Conservation (phyloP, 2,888 invertebrate species). For the Bruchidius siliquastri region DNA sequence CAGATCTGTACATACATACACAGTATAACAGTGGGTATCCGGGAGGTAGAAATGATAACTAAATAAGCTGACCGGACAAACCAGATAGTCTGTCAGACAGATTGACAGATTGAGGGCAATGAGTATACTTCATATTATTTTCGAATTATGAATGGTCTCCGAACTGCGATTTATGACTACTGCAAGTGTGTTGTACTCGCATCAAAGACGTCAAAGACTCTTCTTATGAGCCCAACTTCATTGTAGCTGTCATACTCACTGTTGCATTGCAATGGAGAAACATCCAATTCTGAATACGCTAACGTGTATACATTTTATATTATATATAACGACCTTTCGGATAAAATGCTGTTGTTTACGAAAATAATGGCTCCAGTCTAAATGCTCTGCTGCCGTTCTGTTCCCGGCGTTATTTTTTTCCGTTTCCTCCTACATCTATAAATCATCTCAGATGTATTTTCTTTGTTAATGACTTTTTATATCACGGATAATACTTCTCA, state of each 20-base stretch:
- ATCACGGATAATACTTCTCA: not conserved
- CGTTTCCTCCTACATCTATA: not conserved
- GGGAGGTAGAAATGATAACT: too few species aligned
- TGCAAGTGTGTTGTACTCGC: too few species aligned
- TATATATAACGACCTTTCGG: not conserved
- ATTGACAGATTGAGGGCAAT: too few species aligned
- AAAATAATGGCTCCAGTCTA: not conserved
- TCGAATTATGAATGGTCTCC: too few species aligned
- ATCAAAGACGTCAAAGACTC: too few species aligned
- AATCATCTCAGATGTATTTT: not conserved
- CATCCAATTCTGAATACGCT: not conserved
- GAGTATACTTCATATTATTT: too few species aligned
- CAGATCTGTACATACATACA: too few species aligned
- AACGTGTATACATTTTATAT: not conserved
- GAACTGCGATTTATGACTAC: too few species aligned
- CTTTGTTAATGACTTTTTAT: not conserved
- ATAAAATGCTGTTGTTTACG: not conserved
- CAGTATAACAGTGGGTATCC: too few species aligned
- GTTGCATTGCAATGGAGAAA: not conserved
- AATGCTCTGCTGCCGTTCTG: not conserved
- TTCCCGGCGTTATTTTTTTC: not conserved
- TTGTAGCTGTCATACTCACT: too few species aligned
- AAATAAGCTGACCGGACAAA: too few species aligned
- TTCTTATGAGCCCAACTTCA: not conserved
- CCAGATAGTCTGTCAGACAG: too few species aligned